A percentile compares a stretch with the other conserved stretches of the same genome.
phyloP scores from a whole-genome alignment of 1,140 invertebrate species.

The Euschistus heros region DNA sequence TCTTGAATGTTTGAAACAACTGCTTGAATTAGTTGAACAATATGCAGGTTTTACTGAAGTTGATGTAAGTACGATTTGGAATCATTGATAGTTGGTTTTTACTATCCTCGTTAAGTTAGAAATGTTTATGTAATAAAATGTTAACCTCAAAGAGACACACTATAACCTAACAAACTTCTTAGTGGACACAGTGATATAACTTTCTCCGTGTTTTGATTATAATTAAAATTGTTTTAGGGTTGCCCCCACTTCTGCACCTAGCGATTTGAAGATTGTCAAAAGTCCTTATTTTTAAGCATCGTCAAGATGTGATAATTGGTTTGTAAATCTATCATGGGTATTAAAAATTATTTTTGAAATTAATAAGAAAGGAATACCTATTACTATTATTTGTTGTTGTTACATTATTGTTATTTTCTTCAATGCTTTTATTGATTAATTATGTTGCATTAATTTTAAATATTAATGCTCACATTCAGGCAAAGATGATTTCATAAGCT shows the following conservation, averaged over 20 bases:
- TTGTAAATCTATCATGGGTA: slow-evolving; percentile 10
- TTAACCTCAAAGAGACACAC: too few species aligned
- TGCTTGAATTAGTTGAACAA: slow-evolving; percentile 74
- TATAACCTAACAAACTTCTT: too few species aligned
- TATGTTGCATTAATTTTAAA: too few species aligned
- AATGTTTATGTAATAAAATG: too few species aligned
- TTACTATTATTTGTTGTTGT: slow-evolving; percentile 5
- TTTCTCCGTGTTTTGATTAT: not conserved
- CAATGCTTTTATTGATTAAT: too few species aligned
- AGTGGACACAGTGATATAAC: not conserved
- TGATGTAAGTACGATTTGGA: slow-evolving; percentile 40
- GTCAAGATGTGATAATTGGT: slow-evolving; percentile 11
- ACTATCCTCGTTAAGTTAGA: too few species aligned
- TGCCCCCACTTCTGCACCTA: slow-evolving; percentile 6
- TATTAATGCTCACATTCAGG: too few species aligned
- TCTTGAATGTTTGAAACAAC: slow-evolving; percentile 75
- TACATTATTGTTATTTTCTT: too few species aligned
- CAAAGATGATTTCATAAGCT: too few species aligned
- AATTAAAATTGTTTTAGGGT: slow-evolving; percentile 19
- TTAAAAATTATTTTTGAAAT: slow-evolving; percentile 18
- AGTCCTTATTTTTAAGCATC: slow-evolving; percentile 15
- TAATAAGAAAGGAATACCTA: slow-evolving; percentile 7
- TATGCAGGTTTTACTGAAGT: slow-evolving; percentile 74
- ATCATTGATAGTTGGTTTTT: too few species aligned
- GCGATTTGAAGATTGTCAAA: slow-evolving; percentile 1